Conservation (phyloP, 2,888 invertebrate species). For the Hipparchia sbordonii region DNA sequence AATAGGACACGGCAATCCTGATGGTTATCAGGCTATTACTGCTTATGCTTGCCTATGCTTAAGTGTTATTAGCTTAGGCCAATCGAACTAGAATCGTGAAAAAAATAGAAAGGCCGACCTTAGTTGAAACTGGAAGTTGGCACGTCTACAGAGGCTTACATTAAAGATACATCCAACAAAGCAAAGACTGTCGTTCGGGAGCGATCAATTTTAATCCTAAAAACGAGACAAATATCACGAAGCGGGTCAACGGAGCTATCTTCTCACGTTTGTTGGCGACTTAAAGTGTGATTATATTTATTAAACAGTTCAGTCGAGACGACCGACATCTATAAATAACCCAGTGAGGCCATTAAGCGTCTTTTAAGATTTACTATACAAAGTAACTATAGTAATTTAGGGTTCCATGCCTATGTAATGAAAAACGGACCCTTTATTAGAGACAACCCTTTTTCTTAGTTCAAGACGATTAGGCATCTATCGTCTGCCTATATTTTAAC, state of each 20-base stretch:
- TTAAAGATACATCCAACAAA: slow-evolving; percentile 72
- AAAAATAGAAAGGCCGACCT: background rate
- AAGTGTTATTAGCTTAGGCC: background rate
- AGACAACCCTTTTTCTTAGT: background rate
- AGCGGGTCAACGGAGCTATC: slow-evolving; percentile 77
- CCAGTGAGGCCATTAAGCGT: slow-evolving; percentile 74
- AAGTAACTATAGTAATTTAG: slow-evolving; percentile 66
- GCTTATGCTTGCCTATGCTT: background rate
- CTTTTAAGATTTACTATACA: slow-evolving; percentile 78
- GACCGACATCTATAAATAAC: slow-evolving; percentile 76
- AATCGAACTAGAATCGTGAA: background rate
- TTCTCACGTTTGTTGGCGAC: slow-evolving; percentile 82
- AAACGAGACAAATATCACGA: slow-evolving; percentile 81
- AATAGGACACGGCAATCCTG: too few species aligned
- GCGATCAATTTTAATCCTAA: slow-evolving; percentile 76
- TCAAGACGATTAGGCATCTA: background rate
- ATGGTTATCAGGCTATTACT: too few species aligned
- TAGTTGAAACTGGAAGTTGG: background rate
- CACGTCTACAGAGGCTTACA: slow-evolving; percentile 50
- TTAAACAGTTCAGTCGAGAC: slow-evolving; percentile 78
- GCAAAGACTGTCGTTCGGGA: slow-evolving; percentile 69
- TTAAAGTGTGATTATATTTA: slow-evolving; percentile 81
- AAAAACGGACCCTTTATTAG: background rate
- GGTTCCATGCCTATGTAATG: background rate
- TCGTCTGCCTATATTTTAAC: background rate